Evolutionary conservation across 2,797 vertebrate genomes (phyloP).

Genomic region (Danio jaintianensis): DNA sequence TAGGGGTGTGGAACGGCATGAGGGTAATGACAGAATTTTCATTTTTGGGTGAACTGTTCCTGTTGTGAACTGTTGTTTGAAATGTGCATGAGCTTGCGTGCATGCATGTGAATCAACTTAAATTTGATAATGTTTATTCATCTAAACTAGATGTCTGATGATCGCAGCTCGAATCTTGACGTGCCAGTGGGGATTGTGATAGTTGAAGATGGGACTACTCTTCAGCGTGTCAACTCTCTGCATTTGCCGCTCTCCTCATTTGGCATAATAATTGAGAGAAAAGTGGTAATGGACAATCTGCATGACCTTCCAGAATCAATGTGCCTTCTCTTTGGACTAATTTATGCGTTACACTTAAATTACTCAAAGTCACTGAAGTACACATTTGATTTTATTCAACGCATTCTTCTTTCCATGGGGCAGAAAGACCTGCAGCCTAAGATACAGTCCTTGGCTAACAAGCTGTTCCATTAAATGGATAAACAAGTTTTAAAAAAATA

Average conservation of each 20-base stretch:
- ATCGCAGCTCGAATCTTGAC: too few relatives aligned
- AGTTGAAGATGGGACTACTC: not conserved
- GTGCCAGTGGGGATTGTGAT: too few relatives aligned
- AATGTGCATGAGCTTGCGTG: too few relatives aligned
- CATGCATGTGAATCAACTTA: too few relatives aligned
- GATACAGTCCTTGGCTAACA: not conserved
- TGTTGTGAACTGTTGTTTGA: too few relatives aligned
- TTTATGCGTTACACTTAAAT: not conserved
- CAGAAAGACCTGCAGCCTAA: not conserved
- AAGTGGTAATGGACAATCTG: not conserved
- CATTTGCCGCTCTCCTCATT: not conserved
- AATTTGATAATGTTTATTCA: too few relatives aligned
- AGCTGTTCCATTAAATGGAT: not conserved
- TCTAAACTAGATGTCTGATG: too few relatives aligned
- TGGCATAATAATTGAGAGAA: not conserved
- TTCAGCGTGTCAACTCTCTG: not conserved
- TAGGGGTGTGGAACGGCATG: too few relatives aligned
- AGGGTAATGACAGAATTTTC: too few relatives aligned
- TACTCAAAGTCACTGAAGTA: not conserved
- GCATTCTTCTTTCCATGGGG: not conserved
- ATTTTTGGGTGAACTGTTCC: too few relatives aligned
- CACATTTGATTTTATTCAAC: not conserved
- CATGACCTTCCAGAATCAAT: not conserved
- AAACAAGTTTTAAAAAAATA: too few relatives aligned
- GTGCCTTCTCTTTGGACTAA: not conserved